phyloP scores from a whole-genome alignment of 2,113 vertebrate species.

The Orycteropus afer region DNA sequence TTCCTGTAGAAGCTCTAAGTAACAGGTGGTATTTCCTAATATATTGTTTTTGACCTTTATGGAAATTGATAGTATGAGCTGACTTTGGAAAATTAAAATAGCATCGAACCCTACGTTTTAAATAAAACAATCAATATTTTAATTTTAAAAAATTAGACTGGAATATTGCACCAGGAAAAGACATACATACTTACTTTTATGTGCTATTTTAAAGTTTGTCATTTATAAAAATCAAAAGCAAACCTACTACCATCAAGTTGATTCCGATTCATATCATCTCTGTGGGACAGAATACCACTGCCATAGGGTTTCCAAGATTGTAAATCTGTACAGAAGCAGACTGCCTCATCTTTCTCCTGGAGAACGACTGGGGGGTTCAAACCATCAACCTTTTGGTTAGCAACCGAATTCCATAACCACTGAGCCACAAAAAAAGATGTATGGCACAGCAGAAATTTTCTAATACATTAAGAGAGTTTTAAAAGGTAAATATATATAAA shows the following conservation, averaged over 20 bases:
- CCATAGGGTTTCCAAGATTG: too few species aligned
- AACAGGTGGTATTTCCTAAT: constrained; percentile 85
- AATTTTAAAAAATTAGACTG: constrained; percentile 45
- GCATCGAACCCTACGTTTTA: constrained; percentile 72
- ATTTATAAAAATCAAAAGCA: constrained; percentile 31
- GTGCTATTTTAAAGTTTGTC: constrained; percentile 33
- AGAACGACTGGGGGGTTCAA: too few species aligned
- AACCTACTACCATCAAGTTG: too few species aligned
- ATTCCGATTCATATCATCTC: too few species aligned
- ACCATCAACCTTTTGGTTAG: too few species aligned
- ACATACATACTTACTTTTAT: constrained; percentile 60
- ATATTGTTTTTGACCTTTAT: constrained; percentile 83
- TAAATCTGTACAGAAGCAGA: too few species aligned
- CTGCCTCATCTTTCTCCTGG: too few species aligned
- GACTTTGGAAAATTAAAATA: constrained; percentile 77
- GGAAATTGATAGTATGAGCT: constrained; percentile 80
- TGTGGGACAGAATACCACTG: too few species aligned
- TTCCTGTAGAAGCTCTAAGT: constrained; percentile 83
- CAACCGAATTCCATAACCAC: too few species aligned
- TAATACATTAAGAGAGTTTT: not conserved
- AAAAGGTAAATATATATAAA: not conserved
- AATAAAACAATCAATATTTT: constrained; percentile 68
- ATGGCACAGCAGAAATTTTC: not conserved
- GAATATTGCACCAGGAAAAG: constrained; percentile 33
- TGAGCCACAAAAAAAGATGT: constrained; percentile 16